These are phyloP conservation scores for Pseudotriccus pelzelni DNA, from an alignment of 2,797 vertebrate genomes.

Conservation along the genomic window DNA sequence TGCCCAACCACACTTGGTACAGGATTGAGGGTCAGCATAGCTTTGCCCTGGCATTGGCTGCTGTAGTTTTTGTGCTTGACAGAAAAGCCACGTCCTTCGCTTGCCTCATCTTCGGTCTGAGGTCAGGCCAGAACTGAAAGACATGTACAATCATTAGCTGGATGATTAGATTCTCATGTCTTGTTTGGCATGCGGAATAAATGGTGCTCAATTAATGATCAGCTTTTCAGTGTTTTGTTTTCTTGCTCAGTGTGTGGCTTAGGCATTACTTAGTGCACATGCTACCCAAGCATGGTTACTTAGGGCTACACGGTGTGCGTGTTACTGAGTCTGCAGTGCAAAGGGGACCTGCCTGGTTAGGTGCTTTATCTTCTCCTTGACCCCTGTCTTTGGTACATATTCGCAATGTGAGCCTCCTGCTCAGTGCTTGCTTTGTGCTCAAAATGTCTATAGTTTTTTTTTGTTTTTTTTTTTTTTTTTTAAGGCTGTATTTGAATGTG, in stretches of 20 bases:
- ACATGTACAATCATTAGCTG: background rate
- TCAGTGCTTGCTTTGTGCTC: background rate
- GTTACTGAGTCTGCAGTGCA: background rate
- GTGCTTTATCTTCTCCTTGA: background rate
- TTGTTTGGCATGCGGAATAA: background rate
- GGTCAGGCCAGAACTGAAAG: background rate
- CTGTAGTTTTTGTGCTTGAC: background rate
- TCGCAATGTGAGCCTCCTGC: background rate
- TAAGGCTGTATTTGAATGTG: background rate
- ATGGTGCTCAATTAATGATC: background rate
- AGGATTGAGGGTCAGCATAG: background rate
- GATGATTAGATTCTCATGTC: background rate
- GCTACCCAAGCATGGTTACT: background rate
- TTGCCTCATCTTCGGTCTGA: background rate
- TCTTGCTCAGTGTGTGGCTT: background rate
- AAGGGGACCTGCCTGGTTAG: background rate
- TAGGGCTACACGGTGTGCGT: rapidly evolving
- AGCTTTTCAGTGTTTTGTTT: background rate
- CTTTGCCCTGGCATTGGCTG: background rate
- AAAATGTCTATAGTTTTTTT: background rate
- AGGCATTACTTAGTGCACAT: background rate
- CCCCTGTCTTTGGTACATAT: rapidly evolving
- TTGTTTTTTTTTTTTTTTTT: background rate
- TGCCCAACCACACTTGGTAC: background rate
- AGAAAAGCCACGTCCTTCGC: background rate